Conservation (phyloP, 2,888 invertebrate genomes). For the Pegoplata infirma region DNA sequence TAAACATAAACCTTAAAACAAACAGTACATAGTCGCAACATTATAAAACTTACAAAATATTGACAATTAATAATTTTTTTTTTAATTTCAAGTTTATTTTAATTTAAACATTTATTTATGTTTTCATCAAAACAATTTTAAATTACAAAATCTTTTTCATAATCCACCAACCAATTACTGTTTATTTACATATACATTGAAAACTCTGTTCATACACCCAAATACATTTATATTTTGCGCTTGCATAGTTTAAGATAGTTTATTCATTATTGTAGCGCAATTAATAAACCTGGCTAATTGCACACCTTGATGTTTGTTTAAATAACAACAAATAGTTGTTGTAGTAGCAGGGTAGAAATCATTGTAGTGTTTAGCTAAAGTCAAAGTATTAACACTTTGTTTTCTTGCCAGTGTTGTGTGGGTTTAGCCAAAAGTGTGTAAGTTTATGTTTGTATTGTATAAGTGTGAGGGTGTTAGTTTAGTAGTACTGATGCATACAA, state of each 20-base stretch:
- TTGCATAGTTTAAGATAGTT: slow-evolving; percentile 39
- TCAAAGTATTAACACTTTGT: background rate
- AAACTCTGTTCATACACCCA: too few relatives aligned
- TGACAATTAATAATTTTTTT: too few relatives aligned
- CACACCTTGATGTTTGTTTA: slow-evolving; percentile 60
- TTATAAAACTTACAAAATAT: too few relatives aligned
- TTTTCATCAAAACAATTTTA: too few relatives aligned
- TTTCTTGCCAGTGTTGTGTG: slow-evolving; percentile 12
- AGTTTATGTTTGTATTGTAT: background rate
- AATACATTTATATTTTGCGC: slow-evolving; percentile 13
- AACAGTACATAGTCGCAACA: too few relatives aligned
- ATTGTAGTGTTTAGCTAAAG: background rate
- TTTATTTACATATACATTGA: too few relatives aligned
- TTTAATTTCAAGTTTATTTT: too few relatives aligned
- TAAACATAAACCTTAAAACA: too few relatives aligned
- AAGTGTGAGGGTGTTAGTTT: background rate
- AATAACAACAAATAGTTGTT: slow-evolving; percentile 30
- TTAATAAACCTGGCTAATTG: slow-evolving; percentile 62
- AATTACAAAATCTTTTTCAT: too few relatives aligned
- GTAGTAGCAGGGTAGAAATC: too few relatives aligned
- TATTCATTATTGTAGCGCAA: slow-evolving; percentile 58
- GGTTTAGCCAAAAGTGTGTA: background rate
- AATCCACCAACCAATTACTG: too few relatives aligned
- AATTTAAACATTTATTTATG: too few relatives aligned
- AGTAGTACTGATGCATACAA: background rate